Evolutionary conservation across 2,888 invertebrate species (phyloP), one percentile per base, ranked within the genome.

Genomic region (Aspidiotus rigidus): DNA sequence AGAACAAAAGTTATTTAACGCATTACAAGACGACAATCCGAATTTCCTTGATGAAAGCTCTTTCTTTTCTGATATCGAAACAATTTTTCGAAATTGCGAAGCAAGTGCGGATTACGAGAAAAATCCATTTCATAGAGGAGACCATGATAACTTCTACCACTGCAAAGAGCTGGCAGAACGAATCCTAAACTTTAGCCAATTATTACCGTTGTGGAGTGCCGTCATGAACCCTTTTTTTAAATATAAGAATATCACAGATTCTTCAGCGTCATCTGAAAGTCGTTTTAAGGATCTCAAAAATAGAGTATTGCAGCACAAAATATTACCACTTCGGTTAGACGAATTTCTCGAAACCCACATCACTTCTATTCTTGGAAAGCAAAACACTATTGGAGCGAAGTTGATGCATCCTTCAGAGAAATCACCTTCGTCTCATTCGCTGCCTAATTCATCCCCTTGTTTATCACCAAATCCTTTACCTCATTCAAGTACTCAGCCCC

Each of bases 1-100:
- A n/a, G n/a, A n/a, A n/a, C n/a, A n/a, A n/a, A n/a, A n/a, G n/a
- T n/a, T n/a, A n/a, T n/a, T n/a, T n/a, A n/a, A n/a, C n/a, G n/a
- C n/a, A n/a, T n/a, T n/a, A n/a, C n/a, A 60, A 49, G 60, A 69
- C 39, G 53, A 40, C 7, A 53, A 69, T 42, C 9, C 17, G 49
- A 8, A 8, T 8, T 8, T 10, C 9, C 49, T 10, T 44, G 49
- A 44, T 44, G 9, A 44, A 11, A 11, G 8, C 9, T 11, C 49
- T n/a, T n/a, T n/a, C n/a, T n/a, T n/a, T n/a, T n/a, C n/a, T n/a
- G n/a, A n/a, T n/a, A n/a, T n/a, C n/a, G n/a, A n/a, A n/a, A n/a
- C n/a, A n/a, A n/a, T n/a, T n/a, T n/a, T n/a, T n/a, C n/a, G n/a
- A n/a, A n/a, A n/a, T n/a, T n/a, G n/a, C n/a, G n/a, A n/a, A n/a